These are phyloP conservation scores for Thripadectes ignobilis DNA, from an alignment of 2,797 vertebrate genomes.

Conservation along the genomic window DNA sequence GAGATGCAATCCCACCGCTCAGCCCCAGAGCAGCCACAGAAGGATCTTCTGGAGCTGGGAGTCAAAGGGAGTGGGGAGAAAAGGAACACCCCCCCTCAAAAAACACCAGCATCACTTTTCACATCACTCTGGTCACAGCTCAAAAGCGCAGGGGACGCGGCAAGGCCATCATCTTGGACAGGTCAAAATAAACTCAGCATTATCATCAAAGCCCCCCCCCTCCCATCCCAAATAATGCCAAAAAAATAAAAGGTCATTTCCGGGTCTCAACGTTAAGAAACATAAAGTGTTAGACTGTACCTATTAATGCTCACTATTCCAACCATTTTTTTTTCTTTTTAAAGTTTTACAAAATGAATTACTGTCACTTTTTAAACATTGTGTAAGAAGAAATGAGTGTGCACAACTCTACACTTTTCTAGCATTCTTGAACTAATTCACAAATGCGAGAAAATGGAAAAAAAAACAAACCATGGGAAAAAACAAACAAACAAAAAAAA, in stretches of 20 bases:
- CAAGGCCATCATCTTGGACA: conserved; percentile 29
- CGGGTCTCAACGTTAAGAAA: conserved; percentile 79
- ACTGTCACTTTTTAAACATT: conserved; percentile 80
- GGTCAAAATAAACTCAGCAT: conserved; percentile 29
- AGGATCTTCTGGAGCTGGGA: not conserved
- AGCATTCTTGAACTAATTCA: conserved; percentile 91
- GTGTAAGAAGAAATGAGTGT: conserved; percentile 81
- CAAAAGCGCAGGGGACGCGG: conserved; percentile 28
- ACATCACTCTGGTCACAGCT: conserved; percentile 67
- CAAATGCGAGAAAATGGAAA: conserved; percentile 81
- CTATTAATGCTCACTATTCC: conserved; percentile 82
- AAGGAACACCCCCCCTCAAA: not conserved
- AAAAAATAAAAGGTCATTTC: conserved; percentile 40
- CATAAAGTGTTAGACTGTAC: conserved; percentile 77
- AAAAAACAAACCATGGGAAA: conserved; percentile 38
- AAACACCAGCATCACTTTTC: conserved; percentile 50
- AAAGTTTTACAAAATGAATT: conserved; percentile 84
- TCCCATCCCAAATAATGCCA: not conserved
- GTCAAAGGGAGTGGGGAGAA: not conserved
- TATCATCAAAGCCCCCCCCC: not conserved
- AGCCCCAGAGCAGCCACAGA: not conserved
- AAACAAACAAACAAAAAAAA: conserved; percentile 38
- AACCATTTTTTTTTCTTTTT: conserved; percentile 77
- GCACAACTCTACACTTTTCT: conserved; percentile 92
- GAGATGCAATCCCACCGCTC: accelerated